Base-by-base conservation (phyloP, 2,797 vertebrate genomes). In the Cryptoprocta ferox region DNA sequence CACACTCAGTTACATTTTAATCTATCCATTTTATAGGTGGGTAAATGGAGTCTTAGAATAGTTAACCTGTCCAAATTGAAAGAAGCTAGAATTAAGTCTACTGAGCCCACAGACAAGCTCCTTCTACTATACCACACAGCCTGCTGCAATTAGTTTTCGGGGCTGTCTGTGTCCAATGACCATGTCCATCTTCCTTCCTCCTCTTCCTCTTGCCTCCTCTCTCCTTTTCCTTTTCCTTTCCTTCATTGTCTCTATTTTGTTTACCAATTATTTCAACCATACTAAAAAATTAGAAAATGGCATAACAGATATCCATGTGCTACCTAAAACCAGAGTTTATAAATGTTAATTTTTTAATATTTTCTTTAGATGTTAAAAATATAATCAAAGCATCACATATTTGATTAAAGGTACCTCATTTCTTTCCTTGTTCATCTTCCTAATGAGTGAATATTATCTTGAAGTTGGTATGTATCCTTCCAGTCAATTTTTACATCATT, bases 351-450 rank as follows among this genome's bases (percentile, higher is more conserved):
- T 37, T 76, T 91, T 89, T 14, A 26, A 59, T 82, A 56, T 94
- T 90, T 93, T 11, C 15, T 83, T 96, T 83, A 73, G 70, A 86
- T 70, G 93, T 87, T 10, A 90, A 94, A 82, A 91, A 28, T 65
- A 66, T 6, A 83, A 68, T 26, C 14, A 88, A 78, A 56, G 75
- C 53, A 78, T 30, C 7, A 92, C 50, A 21, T 59, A 71, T 66
- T 78, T 87, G 14, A 83, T 65, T 83, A 70, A 78, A 83, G 11
- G 2, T 2, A 45, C 19, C 21, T 45, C 35, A 78, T 70, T 19
- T 97, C n/a, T 35, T 91, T 70, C 12, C 26, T 88, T 5, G n/a
- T 30, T 91, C 11, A 63, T 50, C 30, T 97, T 76, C 12, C 61
- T 35, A 80, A 39, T 21, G 80, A 90, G 8, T 94, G 21, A 87